These are phyloP conservation scores for Cisticola juncidis DNA, from an alignment of 2,113 vertebrate species.

Conservation along the genomic window DNA sequence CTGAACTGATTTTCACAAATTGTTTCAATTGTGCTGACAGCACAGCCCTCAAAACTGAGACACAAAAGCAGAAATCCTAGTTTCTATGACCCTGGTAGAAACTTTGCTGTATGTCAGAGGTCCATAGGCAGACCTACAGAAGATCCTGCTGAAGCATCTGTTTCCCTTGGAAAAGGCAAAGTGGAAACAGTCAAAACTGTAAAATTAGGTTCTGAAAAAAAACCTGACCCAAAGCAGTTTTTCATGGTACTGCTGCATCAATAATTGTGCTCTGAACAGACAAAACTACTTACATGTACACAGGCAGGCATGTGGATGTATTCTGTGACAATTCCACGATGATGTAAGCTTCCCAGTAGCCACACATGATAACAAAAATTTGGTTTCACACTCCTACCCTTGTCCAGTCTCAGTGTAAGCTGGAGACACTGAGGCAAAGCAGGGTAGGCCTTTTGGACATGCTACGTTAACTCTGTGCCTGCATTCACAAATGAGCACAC, in stretches of 20 bases:
- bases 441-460: not conserved
- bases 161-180: not conserved
- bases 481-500: not conserved
- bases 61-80: not conserved
- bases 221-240: not conserved
- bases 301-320: not conserved
- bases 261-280: not conserved
- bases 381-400: not conserved
- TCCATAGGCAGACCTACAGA: not conserved
- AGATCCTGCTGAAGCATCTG: not conserved
- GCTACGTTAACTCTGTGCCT: not conserved
- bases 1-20: not conserved
- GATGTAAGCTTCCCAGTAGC: not conserved
- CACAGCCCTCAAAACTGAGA: not conserved
- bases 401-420: not conserved
- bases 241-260: not conserved
- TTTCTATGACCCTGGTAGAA: not conserved
- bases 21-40: not conserved
- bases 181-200: not conserved
- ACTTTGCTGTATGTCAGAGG: not conserved
- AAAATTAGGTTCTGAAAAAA: not conserved
- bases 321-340: rapidly evolving
- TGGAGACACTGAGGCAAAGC: not conserved
- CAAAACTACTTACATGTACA: not conserved
- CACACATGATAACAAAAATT: not conserved